These are phyloP conservation scores for Oriolus oriolus DNA, from an alignment of 2,113 vertebrate species.

Conservation along the genomic window DNA sequence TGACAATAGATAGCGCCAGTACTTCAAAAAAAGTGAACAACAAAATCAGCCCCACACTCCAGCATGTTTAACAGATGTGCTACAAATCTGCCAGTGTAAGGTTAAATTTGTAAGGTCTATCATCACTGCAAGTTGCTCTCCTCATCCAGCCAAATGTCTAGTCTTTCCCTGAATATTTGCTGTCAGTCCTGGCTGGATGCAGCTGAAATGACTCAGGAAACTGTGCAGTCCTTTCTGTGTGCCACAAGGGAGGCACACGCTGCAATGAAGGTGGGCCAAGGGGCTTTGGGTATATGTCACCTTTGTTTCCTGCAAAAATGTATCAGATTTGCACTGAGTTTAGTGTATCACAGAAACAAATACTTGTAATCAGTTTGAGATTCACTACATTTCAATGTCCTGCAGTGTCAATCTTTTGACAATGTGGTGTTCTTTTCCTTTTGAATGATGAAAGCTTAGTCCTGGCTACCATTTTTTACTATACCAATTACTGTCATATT, in stretches of 20 bases:
- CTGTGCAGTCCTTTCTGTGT: not conserved
- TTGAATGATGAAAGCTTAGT: not conserved
- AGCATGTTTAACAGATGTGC: not conserved
- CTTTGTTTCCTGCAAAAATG: not conserved
- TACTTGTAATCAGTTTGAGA: not conserved
- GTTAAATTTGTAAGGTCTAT: not conserved
- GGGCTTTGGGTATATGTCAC: not conserved
- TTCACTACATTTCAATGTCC: not conserved
- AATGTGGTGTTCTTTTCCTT: not conserved
- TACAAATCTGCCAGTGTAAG: not conserved
- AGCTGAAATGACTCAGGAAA: not conserved
- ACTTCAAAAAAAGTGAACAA: not conserved
- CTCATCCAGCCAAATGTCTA: not conserved
- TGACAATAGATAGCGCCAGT: not conserved
- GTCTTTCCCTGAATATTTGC: not conserved
- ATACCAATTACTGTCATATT: not conserved
- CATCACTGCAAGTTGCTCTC: not conserved
- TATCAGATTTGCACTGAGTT: not conserved
- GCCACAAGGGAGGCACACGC: accelerated
- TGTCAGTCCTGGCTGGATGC: not conserved
- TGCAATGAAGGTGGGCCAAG: accelerated
- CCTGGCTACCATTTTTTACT: not conserved
- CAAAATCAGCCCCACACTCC: not conserved
- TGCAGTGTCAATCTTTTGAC: not conserved
- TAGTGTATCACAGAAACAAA: not conserved